Conservation (phyloP, 2,797 vertebrate species). For the Borostomias antarcticus region DNA sequence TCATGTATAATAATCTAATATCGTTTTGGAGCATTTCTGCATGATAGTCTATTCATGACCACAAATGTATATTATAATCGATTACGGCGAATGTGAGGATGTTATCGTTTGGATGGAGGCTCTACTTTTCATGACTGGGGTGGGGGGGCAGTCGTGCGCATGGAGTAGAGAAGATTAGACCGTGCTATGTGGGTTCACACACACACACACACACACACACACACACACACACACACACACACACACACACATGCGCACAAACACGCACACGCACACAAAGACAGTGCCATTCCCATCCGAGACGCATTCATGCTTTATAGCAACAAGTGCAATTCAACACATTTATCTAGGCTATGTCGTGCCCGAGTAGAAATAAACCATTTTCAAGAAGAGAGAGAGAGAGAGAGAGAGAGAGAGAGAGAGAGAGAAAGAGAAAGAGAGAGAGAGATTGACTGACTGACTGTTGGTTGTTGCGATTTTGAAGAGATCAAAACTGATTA, state of each 20-base stretch:
- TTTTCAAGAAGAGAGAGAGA: neutral
- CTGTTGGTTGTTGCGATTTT: neutral
- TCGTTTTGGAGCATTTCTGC: neutral
- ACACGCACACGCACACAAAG: neutral
- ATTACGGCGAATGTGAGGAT: neutral
- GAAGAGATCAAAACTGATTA: too few species aligned
- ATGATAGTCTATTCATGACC: neutral
- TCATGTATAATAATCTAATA: neutral
- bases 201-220: constrained; percentile 12
- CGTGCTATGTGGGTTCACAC: constrained; percentile 15
- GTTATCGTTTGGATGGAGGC: constrained; percentile 38
- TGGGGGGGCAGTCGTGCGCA: constrained; percentile 55
- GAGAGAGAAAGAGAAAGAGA: neutral
- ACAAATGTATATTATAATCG: constrained; percentile 6
- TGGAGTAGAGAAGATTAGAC: constrained; percentile 45
- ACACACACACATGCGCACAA: neutral
- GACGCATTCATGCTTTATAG: constrained; percentile 51
- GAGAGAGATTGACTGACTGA: neutral
- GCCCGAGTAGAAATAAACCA: constrained; percentile 13
- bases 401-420: neutral
- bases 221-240: constrained; percentile 13
- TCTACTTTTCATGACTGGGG: constrained; percentile 56
- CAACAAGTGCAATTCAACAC: constrained; percentile 72
- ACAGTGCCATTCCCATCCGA: constrained; percentile 35
- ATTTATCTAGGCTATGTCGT: constrained; percentile 15